Conservation (phyloP, 2,888 invertebrate genomes). For the Sepiola atlantica region DNA sequence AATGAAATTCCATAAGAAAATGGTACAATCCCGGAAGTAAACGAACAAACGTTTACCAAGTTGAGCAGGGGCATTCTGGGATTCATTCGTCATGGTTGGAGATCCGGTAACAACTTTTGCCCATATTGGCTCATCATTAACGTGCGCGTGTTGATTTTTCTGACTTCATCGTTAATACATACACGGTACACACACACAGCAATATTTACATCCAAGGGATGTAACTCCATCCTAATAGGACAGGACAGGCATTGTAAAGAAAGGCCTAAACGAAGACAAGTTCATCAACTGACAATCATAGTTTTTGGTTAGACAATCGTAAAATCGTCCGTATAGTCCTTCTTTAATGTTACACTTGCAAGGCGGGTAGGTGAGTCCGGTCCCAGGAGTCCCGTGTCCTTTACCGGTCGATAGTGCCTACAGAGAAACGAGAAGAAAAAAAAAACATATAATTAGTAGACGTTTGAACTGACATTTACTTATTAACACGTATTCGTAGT, state of each 20-base stretch:
- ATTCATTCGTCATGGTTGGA: neutral
- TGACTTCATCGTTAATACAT: neutral
- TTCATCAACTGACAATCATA: neutral
- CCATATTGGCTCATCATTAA: neutral
- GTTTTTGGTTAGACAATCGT: constrained; percentile 62
- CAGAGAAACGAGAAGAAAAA: neutral
- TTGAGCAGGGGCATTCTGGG: neutral
- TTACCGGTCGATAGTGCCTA: constrained; percentile 64
- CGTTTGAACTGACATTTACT: no score
- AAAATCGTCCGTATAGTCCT: constrained; percentile 68
- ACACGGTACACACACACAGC: neutral
- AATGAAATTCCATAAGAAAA: neutral
- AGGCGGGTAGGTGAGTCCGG: constrained; percentile 47
- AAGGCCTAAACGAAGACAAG: neutral
- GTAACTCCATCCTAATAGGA: neutral
- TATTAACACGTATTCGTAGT: no score
- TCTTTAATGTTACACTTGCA: constrained; percentile 52
- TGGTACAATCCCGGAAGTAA: neutral
- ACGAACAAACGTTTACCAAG: neutral
- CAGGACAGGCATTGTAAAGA: neutral
- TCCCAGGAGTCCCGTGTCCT: constrained; percentile 54
- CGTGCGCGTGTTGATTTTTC: neutral
- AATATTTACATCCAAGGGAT: neutral
- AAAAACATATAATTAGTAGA: no score
- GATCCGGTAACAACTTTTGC: neutral